Evolutionary conservation across 2,113 vertebrate species (phyloP).

Genomic region (Eleginops maclovinus): DNA sequence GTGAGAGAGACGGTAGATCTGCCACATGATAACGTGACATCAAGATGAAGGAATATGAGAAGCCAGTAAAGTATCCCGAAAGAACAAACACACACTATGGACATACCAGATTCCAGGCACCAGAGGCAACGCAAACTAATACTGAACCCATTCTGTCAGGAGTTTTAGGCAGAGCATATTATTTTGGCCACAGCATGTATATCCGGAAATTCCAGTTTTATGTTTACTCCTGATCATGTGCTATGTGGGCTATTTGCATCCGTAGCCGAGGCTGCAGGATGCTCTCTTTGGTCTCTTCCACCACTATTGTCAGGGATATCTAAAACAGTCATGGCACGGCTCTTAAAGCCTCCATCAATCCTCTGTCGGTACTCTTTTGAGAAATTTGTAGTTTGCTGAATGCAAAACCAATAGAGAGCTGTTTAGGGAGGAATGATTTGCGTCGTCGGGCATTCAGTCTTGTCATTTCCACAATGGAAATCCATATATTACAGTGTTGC

Average conservation of each 20-base stretch:
- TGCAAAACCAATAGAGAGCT: background rate
- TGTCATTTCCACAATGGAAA: background rate
- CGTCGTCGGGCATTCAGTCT: background rate
- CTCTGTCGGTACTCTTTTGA: background rate
- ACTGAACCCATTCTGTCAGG: constrained; percentile 9
- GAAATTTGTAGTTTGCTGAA: background rate
- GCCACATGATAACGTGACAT: background rate
- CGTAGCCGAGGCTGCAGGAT: background rate
- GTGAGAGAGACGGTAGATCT: too few species aligned
- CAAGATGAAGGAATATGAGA: constrained; percentile 4
- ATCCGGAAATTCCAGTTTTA: background rate
- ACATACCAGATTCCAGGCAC: background rate
- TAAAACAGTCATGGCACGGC: background rate
- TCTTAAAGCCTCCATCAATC: background rate
- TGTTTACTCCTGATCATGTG: background rate
- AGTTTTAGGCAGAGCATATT: background rate
- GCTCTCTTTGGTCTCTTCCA: background rate
- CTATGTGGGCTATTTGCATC: background rate
- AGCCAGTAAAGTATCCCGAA: background rate
- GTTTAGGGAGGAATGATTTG: background rate
- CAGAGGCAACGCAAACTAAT: background rate
- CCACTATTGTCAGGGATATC: background rate
- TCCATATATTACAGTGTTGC: too few species aligned
- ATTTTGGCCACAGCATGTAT: background rate
- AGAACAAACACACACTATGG: too few species aligned